Evolutionary conservation across 2,888 invertebrate species (phyloP).

Genomic region (Leptodirus hochenwartii): DNA sequence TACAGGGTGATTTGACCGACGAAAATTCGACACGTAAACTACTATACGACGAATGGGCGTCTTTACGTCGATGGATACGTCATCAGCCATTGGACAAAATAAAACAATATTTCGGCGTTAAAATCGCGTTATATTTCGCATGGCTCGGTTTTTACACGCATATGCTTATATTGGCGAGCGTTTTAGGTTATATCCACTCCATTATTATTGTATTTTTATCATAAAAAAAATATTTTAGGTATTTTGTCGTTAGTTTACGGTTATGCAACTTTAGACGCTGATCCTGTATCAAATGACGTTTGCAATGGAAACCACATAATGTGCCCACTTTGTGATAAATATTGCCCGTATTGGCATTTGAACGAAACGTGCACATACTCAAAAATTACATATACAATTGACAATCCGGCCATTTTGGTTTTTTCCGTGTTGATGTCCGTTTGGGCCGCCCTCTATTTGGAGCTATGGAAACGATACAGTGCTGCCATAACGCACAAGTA

Average conservation of each 20-base stretch:
- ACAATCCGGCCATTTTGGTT: conserved; percentile 60
- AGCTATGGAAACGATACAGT: conserved; percentile 68
- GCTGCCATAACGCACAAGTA: conserved; percentile 53
- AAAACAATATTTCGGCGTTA: conserved; percentile 60
- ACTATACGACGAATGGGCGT: conserved; percentile 53
- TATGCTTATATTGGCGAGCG: conserved; percentile 52
- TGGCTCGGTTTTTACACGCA: conserved; percentile 77
- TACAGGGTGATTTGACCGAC: too few species aligned
- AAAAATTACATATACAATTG: conserved; percentile 58
- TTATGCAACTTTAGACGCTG: conserved; percentile 28
- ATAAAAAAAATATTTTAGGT: conserved; percentile 45
- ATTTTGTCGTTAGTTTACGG: conserved; percentile 46
- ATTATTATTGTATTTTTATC: too few species aligned
- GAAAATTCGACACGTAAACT: conserved; percentile 31
- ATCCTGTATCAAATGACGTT: conserved; percentile 31
- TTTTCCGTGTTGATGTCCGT: conserved; percentile 70
- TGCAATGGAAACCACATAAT: conserved; percentile 44
- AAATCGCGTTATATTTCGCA: conserved; percentile 63
- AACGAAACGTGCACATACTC: conserved; percentile 53
- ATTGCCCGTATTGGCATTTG: conserved; percentile 58
- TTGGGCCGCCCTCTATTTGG: conserved; percentile 64
- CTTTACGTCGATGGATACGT: conserved; percentile 46
- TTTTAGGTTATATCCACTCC: too few species aligned
- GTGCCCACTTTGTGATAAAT: conserved; percentile 66
- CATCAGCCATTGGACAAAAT: conserved; percentile 60